Percentiles rank a stretch among this genome's conserved stretches.
Evolutionary conservation across 2,797 vertebrate genomes (phyloP).

Genomic region (Sebastes itinus): DNA sequence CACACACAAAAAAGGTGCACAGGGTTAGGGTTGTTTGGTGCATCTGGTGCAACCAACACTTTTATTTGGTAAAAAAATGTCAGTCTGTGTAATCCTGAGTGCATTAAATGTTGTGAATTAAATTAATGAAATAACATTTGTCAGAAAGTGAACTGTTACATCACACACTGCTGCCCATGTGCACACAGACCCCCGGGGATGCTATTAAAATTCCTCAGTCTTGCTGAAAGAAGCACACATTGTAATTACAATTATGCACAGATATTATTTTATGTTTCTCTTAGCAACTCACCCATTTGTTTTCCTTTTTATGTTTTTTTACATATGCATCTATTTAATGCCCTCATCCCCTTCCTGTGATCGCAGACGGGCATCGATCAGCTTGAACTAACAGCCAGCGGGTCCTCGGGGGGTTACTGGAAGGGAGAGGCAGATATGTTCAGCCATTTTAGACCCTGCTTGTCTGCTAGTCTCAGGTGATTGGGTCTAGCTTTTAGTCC

Average conservation of each 20-base stretch:
- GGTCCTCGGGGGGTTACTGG: constrained; percentile 36
- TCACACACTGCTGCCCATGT: constrained; percentile 38
- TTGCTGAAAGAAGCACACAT: constrained; percentile 33
- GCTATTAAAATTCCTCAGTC: constrained; percentile 51
- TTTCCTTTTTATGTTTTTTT: constrained; percentile 34
- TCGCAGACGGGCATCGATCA: constrained; percentile 52
- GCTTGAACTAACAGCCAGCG: constrained; percentile 16
- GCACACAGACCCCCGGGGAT: constrained; percentile 49
- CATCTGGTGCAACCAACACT: background rate
- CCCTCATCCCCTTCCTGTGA: constrained; percentile 4
- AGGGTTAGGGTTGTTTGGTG: background rate
- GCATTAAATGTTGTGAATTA: constrained; percentile 4
- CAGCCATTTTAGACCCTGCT: constrained; percentile 63
- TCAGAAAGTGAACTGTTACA: constrained; percentile 42
- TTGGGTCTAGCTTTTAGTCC: constrained; percentile 62
- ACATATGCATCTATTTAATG: constrained; percentile 16
- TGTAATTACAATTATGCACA: constrained; percentile 42
- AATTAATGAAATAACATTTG: constrained; percentile 9
- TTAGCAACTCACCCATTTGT: constrained; percentile 8
- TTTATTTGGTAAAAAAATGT: background rate
- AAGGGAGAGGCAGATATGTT: constrained; percentile 42
- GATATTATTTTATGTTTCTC: constrained; percentile 24
- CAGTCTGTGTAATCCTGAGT: background rate
- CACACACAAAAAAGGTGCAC: background rate
- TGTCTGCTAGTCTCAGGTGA: constrained; percentile 61